These are phyloP conservation scores for Nemotelus pantherinus DNA, from an alignment of 2,888 invertebrate species.

Conservation along the genomic window DNA sequence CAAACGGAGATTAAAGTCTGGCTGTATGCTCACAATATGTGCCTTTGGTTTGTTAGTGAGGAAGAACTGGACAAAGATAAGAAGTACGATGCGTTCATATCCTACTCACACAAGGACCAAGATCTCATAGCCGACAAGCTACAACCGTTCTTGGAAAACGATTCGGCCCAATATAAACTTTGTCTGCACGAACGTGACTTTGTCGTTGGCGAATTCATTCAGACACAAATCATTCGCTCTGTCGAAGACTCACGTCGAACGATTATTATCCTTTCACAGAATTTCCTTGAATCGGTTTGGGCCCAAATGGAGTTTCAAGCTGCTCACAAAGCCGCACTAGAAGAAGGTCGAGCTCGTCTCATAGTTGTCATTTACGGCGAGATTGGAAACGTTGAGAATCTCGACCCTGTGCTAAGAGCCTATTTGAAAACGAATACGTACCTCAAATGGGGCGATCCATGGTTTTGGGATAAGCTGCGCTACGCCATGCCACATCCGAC, in stretches of 20 bases:
- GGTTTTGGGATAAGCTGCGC: constrained; percentile 82
- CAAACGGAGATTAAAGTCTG: constrained; percentile 75
- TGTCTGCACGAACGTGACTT: constrained; percentile 81
- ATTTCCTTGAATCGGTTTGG: constrained; percentile 81
- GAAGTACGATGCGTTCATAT: constrained; percentile 81
- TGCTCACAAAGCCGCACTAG: constrained; percentile 76
- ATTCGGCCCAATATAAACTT: constrained; percentile 72
- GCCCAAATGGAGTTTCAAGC: constrained; percentile 79
- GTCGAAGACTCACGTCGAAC: constrained; percentile 77
- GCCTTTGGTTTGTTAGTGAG: constrained; percentile 73
- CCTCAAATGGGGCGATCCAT: constrained; percentile 82
- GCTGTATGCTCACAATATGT: constrained; percentile 71
- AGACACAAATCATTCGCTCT: constrained; percentile 75
- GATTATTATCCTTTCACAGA: constrained; percentile 74
- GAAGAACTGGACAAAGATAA: constrained; percentile 74
- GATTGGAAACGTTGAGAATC: constrained; percentile 69
- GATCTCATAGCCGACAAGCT: constrained; percentile 74
- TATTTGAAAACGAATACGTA: constrained; percentile 82
- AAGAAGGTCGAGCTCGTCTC: constrained; percentile 74
- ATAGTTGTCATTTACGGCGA: constrained; percentile 81
- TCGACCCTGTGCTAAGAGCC: constrained; percentile 75
- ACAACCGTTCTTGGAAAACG: constrained; percentile 73
- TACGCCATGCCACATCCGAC: constrained; percentile 76
- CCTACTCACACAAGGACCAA: constrained; percentile 81
- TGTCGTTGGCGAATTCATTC: constrained; percentile 78